Conservation (phyloP, 2,888 invertebrate genomes). For the Oxycera nigricornis region DNA sequence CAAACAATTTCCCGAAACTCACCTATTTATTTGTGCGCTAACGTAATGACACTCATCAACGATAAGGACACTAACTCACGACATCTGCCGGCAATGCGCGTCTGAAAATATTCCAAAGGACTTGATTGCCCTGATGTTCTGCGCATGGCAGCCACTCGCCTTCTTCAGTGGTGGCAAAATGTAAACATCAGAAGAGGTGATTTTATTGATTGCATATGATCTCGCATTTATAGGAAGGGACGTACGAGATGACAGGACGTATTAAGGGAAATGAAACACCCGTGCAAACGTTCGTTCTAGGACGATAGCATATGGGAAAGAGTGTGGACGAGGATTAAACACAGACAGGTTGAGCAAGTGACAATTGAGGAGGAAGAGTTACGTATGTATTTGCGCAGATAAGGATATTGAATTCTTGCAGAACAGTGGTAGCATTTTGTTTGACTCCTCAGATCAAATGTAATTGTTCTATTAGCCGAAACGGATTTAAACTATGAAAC, state of each 20-base stretch:
- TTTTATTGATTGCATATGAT: constrained; percentile 16
- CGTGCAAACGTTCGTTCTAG: not conserved
- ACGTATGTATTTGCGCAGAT: not conserved
- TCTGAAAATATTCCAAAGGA: not conserved
- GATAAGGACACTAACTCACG: not conserved
- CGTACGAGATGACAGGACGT: not conserved
- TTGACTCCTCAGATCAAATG: too few relatives aligned
- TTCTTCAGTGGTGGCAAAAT: not conserved
- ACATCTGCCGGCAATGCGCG: not conserved
- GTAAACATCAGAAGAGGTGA: constrained; percentile 9
- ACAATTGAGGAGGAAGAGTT: not conserved
- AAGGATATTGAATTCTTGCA: not conserved
- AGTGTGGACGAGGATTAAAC: not conserved
- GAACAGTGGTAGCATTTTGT: too few relatives aligned
- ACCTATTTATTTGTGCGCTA: constrained; percentile 4
- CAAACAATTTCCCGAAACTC: not conserved
- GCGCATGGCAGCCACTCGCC: not conserved
- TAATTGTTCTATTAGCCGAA: too few relatives aligned
- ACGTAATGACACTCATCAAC: not conserved
- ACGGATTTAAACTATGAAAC: too few relatives aligned
- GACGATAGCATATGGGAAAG: too few relatives aligned
- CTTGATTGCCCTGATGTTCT: not conserved
- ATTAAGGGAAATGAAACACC: not conserved
- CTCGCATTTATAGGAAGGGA: not conserved
- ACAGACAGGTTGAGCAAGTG: not conserved